phyloP scores from a whole-genome alignment of 2,797 vertebrate species.

The Gymnothorax reevesii region DNA sequence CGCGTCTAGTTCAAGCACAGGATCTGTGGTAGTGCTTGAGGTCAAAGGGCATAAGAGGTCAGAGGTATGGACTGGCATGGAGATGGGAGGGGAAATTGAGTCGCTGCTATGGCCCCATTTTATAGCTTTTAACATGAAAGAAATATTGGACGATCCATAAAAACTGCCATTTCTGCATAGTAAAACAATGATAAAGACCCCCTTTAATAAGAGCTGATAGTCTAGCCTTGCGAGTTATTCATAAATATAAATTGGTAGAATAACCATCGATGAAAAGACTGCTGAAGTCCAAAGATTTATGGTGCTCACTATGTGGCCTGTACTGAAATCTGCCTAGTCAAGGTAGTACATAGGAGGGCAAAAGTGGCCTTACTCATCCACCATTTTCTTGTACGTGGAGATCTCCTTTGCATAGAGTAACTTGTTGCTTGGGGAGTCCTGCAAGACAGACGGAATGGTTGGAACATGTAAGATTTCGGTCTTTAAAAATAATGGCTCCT shows the following conservation, averaged over 20 bases:
- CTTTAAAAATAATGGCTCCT: not conserved
- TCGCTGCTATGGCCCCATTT: not conserved
- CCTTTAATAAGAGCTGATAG: too few relatives aligned
- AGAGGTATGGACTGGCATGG: not conserved
- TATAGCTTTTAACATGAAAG: too few relatives aligned
- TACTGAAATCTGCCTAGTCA: not conserved
- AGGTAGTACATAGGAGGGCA: constrained; percentile 42
- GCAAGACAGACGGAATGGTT: constrained; percentile 44
- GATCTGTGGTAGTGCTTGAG: not conserved
- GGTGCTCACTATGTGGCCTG: too few relatives aligned
- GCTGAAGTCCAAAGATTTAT: too few relatives aligned
- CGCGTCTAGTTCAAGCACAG: not conserved
- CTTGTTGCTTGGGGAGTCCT: constrained; percentile 99
- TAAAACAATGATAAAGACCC: too few relatives aligned
- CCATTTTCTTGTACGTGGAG: constrained; percentile 98
- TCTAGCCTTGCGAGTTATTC: too few relatives aligned
- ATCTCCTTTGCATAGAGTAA: constrained; percentile 98
- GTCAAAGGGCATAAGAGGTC: not conserved
- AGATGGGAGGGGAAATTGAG: not conserved
- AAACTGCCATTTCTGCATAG: too few relatives aligned
- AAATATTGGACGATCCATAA: too few relatives aligned
- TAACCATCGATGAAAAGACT: too few relatives aligned
- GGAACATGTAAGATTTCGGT: not conserved
- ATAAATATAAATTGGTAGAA: too few relatives aligned
- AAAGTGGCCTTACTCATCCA: constrained; percentile 86